Percentiles rank a stretch among this genome's conserved stretches.
phyloP scores from a whole-genome alignment of 2,888 invertebrate genomes.

The Petrolisthes manimaculis region DNA sequence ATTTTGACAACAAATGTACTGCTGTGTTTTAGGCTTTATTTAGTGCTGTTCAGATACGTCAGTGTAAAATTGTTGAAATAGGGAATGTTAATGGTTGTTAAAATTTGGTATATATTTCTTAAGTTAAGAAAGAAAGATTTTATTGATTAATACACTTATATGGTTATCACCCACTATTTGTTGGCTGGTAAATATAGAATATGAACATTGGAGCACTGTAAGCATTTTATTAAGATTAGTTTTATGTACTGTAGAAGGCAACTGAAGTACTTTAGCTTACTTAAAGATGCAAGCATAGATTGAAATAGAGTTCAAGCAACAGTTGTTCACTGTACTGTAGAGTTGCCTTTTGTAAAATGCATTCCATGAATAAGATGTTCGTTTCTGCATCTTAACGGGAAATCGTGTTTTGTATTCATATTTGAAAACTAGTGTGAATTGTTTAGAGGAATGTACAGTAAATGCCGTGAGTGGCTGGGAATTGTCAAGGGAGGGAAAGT shows the following conservation, averaged over 20 bases:
- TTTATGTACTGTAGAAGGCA: neutral
- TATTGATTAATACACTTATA: too few relatives aligned
- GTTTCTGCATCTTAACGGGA: neutral
- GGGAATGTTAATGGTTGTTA: neutral
- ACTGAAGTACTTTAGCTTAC: neutral
- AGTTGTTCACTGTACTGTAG: neutral
- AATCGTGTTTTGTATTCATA: neutral
- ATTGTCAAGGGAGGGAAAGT: neutral
- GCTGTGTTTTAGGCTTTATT: too few relatives aligned
- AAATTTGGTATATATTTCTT: neutral
- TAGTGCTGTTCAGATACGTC: too few relatives aligned
- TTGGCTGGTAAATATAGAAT: neutral
- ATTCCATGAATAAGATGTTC: neutral
- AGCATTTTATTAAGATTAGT: neutral
- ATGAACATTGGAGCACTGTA: neutral
- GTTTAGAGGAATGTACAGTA: neutral
- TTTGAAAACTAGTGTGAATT: neutral
- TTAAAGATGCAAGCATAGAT: constrained; percentile 8
- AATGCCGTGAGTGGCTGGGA: neutral
- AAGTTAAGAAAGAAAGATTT: neutral
- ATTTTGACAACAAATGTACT: too few relatives aligned
- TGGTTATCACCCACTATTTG: neutral
- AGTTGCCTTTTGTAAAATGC: constrained; percentile 9
- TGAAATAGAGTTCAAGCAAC: neutral
- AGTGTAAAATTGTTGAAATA: too few relatives aligned